Evolutionary conservation across 2,797 vertebrate species (phyloP).

Genomic region (Megalops cyprinoides): DNA sequence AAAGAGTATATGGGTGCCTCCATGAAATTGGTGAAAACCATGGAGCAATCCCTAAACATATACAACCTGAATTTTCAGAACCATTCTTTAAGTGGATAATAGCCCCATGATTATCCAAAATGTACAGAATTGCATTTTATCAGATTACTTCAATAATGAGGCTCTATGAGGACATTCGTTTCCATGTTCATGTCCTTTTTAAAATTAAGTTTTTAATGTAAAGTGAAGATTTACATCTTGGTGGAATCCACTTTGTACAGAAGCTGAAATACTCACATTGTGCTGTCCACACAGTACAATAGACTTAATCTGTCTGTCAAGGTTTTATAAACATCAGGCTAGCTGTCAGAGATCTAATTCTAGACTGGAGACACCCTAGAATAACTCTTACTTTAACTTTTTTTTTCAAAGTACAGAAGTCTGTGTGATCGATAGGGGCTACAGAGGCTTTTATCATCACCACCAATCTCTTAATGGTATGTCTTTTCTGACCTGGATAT

Average conservation of each 20-base stretch:
- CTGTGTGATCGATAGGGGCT: background rate
- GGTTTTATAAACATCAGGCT: too few relatives aligned
- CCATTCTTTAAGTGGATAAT: background rate
- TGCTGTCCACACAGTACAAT: background rate
- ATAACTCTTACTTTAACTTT: background rate
- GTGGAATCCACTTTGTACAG: background rate
- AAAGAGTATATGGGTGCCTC: too few relatives aligned
- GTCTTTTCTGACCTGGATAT: background rate
- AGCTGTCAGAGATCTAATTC: background rate
- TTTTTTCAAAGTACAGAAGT: slow-evolving; percentile 1
- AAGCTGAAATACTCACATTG: background rate
- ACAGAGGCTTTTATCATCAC: background rate
- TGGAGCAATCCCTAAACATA: background rate
- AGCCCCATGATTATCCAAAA: too few relatives aligned
- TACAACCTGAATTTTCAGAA: background rate
- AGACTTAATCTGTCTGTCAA: background rate
- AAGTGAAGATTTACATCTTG: background rate
- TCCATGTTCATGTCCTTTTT: too few relatives aligned
- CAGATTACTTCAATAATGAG: background rate
- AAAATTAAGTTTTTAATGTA: background rate
- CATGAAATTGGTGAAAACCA: background rate
- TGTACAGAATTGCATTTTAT: background rate
- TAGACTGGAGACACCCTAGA: background rate
- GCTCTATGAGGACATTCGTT: background rate
- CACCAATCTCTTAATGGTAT: slow-evolving; percentile 1